Evolutionary conservation across 2,113 vertebrate genomes (phyloP), one percentile per base, ranked within the genome.

Genomic region (Herpetotheres cachinnans): DNA sequence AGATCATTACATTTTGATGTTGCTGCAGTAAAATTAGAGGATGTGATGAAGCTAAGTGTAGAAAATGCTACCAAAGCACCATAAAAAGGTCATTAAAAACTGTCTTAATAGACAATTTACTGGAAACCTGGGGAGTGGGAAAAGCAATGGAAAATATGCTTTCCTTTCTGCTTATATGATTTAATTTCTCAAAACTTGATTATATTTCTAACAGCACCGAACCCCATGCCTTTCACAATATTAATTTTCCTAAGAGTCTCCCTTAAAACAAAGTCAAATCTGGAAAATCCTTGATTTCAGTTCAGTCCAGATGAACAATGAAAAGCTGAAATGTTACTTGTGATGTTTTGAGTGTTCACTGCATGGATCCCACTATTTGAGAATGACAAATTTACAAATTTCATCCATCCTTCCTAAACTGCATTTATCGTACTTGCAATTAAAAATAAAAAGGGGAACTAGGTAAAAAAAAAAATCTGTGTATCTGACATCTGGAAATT

Each of bases 81-180:
- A 85, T 93, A 52, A 84, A 95, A 95, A 90, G 36, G 73, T 91
- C 52, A 87, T 95, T 79, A 97, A 96, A 91, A 63, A 22, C 54
- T 79, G 47, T 67, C 82, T 90, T 96, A 86, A 72, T 58, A 84
- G 84, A 94, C 61, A 87, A n/a, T 87, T 97, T 89, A 62, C 96
- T 94, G 69, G 78, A 95, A 95, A 87, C 36, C 38, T 89, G 66
- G 47, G 63, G 59, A 82, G 24, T 65, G 76, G 50, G 79, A 93
- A 52, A 90, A 93, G 58, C 36, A 73, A 22, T 58, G 63, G 50
- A 32, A 92, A 96, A 91, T 65, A 82, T 46, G 13, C 38, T 85
- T 86, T 91, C 24, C 11, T 88, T 96, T 96, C 82, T 52, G 49
- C 50, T 79, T 85, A 69, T 42, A 67, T 1, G 59, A 71, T 77